A percentile compares a stretch with the other conserved stretches of the same genome.
phyloP scores from a whole-genome alignment of 2,113 vertebrate species.

The Hippolais icterina region DNA sequence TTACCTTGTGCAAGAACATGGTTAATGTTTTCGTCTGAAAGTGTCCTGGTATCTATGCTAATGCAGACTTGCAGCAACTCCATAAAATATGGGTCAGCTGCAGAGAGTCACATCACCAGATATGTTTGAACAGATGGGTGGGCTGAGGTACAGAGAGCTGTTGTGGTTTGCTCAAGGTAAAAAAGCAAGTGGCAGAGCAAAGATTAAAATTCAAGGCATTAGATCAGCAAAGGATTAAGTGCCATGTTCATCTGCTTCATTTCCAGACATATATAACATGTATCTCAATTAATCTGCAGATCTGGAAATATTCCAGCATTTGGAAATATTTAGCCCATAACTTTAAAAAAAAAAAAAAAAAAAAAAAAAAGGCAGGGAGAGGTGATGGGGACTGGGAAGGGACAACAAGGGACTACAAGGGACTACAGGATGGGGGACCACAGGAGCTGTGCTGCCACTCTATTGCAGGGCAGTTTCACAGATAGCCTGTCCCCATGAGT shows the following conservation, averaged over 20 bases:
- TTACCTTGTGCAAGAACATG: neutral
- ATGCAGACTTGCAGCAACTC: neutral
- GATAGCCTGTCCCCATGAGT: neutral
- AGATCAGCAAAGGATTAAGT: constrained; percentile 35
- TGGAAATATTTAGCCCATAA: neutral
- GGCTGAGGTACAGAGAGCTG: constrained; percentile 4
- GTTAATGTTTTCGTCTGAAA: neutral
- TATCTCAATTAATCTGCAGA: constrained; percentile 7
- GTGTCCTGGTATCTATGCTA: neutral
- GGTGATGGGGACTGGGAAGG: neutral
- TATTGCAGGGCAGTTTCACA: neutral
- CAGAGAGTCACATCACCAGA: neutral
- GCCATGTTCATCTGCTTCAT: neutral
- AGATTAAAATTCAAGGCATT: constrained; percentile 56
- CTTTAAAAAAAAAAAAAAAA: neutral
- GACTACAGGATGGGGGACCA: neutral
- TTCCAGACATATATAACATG: neutral
- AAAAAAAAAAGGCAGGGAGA: neutral
- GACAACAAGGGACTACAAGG: neutral
- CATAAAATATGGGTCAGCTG: constrained; percentile 21
- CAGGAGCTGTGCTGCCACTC: neutral
- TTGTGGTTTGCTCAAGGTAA: constrained; percentile 26
- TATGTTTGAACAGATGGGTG: constrained; percentile 19
- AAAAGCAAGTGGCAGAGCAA: constrained; percentile 19
- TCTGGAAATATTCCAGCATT: neutral